Conservation (phyloP, 2,888 invertebrate species). For the Steromphala cineraria region DNA sequence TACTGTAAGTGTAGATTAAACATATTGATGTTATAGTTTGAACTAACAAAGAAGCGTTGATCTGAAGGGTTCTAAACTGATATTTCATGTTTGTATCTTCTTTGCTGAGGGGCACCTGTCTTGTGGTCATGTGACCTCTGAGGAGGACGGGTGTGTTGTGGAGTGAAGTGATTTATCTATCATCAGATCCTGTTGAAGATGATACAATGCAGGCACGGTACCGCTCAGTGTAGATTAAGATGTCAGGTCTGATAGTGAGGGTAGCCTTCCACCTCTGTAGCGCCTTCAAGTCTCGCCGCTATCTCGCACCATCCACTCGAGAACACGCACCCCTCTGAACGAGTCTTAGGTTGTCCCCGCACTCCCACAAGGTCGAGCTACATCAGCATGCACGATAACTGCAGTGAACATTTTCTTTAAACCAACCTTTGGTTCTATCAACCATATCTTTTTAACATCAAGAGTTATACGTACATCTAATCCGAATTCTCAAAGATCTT, state of each 20-base stretch:
- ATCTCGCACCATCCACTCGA: not conserved
- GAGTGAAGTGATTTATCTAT: conserved; percentile 4
- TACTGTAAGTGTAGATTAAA: no score
- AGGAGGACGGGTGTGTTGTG: not conserved
- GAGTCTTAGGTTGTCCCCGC: not conserved
- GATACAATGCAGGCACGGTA: no score
- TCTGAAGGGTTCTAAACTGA: no score
- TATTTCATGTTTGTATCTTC: no score
- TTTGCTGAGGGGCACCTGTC: no score
- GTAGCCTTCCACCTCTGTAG: not conserved
- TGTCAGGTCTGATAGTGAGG: not conserved
- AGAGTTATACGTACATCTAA: no score
- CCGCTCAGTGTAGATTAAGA: not conserved
- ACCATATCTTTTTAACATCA: no score
- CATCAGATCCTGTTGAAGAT: not conserved
- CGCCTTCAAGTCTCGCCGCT: not conserved
- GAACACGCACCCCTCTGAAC: not conserved
- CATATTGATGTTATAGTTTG: no score
- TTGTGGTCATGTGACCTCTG: not conserved
- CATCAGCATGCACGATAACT: not conserved
- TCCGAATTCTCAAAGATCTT: no score
- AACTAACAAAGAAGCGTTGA: no score
- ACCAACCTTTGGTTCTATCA: no score
- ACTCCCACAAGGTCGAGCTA: not conserved
- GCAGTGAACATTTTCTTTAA: no score